Conservation (phyloP, 2,797 vertebrate genomes). For the Amblyopsis hoosieri region DNA sequence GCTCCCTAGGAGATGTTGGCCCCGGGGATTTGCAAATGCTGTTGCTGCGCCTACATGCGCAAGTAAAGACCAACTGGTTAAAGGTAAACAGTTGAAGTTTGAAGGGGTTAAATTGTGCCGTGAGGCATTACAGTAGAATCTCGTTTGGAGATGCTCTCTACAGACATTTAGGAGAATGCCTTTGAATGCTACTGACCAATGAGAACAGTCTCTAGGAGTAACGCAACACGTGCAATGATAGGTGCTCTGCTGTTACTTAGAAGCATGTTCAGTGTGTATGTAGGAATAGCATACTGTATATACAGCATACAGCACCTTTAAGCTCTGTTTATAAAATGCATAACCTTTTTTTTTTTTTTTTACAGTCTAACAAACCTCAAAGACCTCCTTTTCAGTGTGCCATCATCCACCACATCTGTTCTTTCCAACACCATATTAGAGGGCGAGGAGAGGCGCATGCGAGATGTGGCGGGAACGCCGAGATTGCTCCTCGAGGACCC, state of each 20-base stretch:
- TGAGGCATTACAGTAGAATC: no score
- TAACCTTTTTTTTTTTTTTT: background rate
- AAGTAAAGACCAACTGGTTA: conserved; percentile 8
- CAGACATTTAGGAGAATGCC: no score
- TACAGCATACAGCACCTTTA: background rate
- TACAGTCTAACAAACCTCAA: conserved; percentile 78
- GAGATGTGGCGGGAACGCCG: conserved; percentile 74
- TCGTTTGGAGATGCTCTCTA: no score
- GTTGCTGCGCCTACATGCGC: conserved; percentile 84
- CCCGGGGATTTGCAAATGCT: conserved; percentile 92
- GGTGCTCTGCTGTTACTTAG: no score
- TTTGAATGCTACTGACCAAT: no score
- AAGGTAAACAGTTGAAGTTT: background rate
- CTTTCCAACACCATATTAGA: conserved; percentile 80
- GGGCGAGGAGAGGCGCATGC: conserved; percentile 81
- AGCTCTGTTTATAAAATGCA: background rate
- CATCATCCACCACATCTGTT: conserved; percentile 83
- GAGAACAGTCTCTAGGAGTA: no score
- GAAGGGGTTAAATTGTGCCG: no score
- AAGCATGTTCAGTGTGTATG: no score
- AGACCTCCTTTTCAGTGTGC: conserved; percentile 85
- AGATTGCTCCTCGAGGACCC: conserved; percentile 74
- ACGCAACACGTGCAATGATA: no score
- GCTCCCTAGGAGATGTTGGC: conserved; percentile 88
- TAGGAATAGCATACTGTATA: no score